Percentiles rank a stretch among this genome's conserved stretches.
Evolutionary conservation across 2,888 invertebrate genomes (phyloP).

Genomic region (Autographa pulchrina): DNA sequence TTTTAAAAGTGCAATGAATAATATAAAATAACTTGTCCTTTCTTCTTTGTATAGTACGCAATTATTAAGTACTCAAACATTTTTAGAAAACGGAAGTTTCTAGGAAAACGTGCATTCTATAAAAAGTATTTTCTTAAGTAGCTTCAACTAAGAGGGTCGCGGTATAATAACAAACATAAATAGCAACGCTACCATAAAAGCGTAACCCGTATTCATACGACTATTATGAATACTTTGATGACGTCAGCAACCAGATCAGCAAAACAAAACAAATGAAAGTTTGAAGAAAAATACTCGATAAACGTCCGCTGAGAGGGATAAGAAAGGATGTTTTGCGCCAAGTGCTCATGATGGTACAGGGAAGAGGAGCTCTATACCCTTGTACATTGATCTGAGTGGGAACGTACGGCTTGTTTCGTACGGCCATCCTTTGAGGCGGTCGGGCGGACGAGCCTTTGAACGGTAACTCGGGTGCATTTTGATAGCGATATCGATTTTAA

Average conservation of each 20-base stretch:
- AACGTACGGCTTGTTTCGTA: constrained; percentile 78
- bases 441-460: constrained; percentile 78
- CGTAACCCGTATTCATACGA: background rate
- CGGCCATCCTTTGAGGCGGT: constrained; percentile 80
- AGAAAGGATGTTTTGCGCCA: constrained; percentile 72
- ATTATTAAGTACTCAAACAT: no score
- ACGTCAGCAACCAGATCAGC: constrained; percentile 14
- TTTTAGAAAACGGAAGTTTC: no score
- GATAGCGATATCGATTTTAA: constrained; percentile 84
- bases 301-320: constrained; percentile 63
- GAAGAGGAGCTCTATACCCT: constrained; percentile 68
- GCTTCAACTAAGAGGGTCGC: background rate
- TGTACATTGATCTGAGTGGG: constrained; percentile 80
- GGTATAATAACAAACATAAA: background rate
- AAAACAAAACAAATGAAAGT: constrained; percentile 28
- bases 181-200: background rate
- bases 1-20: no score
- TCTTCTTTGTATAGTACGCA: no score
- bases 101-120: background rate
- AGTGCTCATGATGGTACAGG: constrained; percentile 68
- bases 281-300: constrained; percentile 56
- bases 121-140: background rate
- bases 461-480: constrained; percentile 78
- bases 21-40: no score
- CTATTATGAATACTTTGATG: constrained; percentile 1